phyloP scores from a whole-genome alignment of 2,888 invertebrate species.

The Parnassius glacialis region DNA sequence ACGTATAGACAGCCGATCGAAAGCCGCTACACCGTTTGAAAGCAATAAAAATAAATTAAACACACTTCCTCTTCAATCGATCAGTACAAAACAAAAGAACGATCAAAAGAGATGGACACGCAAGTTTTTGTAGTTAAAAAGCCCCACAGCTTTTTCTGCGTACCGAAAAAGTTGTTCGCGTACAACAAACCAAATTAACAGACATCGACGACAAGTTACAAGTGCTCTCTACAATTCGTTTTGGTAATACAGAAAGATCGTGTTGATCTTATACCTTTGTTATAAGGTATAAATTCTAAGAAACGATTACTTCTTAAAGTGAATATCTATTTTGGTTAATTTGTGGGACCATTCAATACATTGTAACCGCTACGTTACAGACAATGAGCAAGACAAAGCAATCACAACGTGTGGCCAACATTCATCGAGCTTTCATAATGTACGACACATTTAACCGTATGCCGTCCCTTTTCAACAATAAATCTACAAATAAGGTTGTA shows the following conservation, averaged over 20 bases:
- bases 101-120: conserved; percentile 51
- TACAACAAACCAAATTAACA: conserved; percentile 72
- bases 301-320: conserved; percentile 6
- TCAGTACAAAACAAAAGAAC: conserved; percentile 51
- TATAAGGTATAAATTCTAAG: conserved; percentile 38
- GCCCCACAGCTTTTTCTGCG: conserved; percentile 59
- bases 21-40: conserved; percentile 7
- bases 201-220: conserved; percentile 77
- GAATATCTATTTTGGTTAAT: conserved; percentile 29
- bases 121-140: conserved; percentile 49
- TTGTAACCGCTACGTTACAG: conserved; percentile 63
- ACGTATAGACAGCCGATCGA: conserved; percentile 17
- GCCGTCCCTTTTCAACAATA: conserved; percentile 45
- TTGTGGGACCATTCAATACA: conserved; percentile 55
- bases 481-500: conserved; percentile 14
- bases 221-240: conserved; percentile 54
- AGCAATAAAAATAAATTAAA: conserved; percentile 19
- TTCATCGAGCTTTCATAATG: conserved; percentile 44
- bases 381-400: conserved; percentile 70
- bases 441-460: conserved; percentile 41
- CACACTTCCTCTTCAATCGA: conserved; percentile 27
- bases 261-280: conserved; percentile 30
- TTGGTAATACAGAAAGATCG: not conserved
- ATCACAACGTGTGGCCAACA: conserved; percentile 69
- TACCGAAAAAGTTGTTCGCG: conserved; percentile 49